phyloP scores from a whole-genome alignment of 1,140 invertebrate species.

The Melitaea cinxia region DNA sequence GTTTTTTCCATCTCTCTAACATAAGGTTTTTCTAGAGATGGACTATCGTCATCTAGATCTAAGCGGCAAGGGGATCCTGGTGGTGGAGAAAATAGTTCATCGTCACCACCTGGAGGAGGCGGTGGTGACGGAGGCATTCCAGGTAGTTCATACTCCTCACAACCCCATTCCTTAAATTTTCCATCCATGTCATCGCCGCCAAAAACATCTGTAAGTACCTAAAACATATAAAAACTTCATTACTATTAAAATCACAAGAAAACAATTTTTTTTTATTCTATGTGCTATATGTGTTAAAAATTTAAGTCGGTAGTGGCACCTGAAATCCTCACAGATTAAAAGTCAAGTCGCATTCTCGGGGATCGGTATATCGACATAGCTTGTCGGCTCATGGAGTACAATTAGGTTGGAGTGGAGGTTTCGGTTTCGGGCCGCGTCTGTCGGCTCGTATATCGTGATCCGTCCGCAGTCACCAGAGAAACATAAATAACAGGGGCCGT shows the following conservation, averaged over 20 bases:
- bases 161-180: conserved; percentile 87
- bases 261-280: not conserved
- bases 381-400: conserved; percentile 70
- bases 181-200: conserved; percentile 87
- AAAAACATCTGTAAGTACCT: conserved; percentile 87
- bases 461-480: conserved; percentile 75
- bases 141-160: conserved; percentile 88
- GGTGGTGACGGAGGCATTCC: conserved; percentile 84
- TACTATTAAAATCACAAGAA: not conserved
- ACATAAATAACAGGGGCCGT: conserved; percentile 78
- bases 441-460: conserved; percentile 74
- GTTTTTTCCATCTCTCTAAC: conserved; percentile 93
- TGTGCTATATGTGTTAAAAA: not conserved
- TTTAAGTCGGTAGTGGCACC: not conserved
- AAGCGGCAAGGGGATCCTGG: conserved; percentile 80
- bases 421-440: conserved; percentile 64
- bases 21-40: conserved; percentile 89
- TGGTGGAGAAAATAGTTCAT: conserved; percentile 90
- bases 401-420: conserved; percentile 72
- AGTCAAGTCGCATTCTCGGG: conserved; percentile 35
- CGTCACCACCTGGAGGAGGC: conserved; percentile 88
- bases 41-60: conserved; percentile 86
- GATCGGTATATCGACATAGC: conserved; percentile 58
- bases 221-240: conserved; percentile 33
- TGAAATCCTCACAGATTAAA: conserved; percentile 31